Evolutionary conservation across 2,113 vertebrate genomes (phyloP).

Genomic region (Galbula dea): DNA sequence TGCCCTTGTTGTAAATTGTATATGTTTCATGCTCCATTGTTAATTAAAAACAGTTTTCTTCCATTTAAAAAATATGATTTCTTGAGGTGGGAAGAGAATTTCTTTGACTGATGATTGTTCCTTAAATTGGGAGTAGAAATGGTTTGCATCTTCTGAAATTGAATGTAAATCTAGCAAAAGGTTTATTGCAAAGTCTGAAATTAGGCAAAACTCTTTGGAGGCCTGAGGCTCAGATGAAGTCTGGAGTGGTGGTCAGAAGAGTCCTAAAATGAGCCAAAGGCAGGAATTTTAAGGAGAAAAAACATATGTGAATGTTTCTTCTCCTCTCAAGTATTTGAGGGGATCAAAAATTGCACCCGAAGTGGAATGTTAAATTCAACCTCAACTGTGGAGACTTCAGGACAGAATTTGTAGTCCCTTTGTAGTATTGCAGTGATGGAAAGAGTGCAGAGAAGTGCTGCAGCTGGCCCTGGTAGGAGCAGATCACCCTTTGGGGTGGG

Average conservation of each 20-base stretch:
- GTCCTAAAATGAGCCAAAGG: not conserved
- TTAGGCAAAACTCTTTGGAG: not conserved
- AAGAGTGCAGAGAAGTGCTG: not conserved
- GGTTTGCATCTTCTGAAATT: not conserved
- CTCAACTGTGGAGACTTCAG: not conserved
- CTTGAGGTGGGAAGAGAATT: not conserved
- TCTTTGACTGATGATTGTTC: not conserved
- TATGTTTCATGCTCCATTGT: not conserved
- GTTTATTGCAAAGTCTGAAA: not conserved
- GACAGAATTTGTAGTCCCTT: not conserved
- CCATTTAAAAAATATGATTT: not conserved
- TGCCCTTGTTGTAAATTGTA: not conserved
- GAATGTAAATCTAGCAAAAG: not conserved
- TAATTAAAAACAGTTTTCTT: not conserved
- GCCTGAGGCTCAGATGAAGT: not conserved
- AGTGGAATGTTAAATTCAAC: not conserved
- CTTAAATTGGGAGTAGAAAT: not conserved
- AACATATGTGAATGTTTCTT: not conserved
- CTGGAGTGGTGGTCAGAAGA: not conserved
- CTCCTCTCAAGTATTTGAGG: not conserved
- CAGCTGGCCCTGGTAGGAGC: not conserved
- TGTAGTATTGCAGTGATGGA: not conserved
- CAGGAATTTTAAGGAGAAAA: not conserved
- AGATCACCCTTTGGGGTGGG: not conserved
- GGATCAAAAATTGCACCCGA: not conserved